Evolutionary conservation across 2,797 vertebrate species (phyloP), one percentile per base, ranked within the genome.

Genomic region (Sphenodon punctatus): DNA sequence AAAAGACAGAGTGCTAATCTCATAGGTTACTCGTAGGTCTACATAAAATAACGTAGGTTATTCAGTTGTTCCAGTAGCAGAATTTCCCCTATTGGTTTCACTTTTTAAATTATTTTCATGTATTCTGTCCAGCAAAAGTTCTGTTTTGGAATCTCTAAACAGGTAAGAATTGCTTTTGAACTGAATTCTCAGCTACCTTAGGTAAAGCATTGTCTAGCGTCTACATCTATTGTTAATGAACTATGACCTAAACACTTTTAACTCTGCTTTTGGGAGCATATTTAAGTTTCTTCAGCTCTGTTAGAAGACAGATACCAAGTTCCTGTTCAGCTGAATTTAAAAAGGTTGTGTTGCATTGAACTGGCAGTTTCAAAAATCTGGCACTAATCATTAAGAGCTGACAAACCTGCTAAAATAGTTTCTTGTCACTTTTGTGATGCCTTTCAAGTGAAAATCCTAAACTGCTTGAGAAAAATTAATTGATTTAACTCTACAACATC

Each of bases 61-160:
- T 78, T 78, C 68, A 84, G 23, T 75, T 74, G 20, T 83, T 86
- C 75, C 73, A 72, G 69, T 70, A 91, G 65, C 12, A 81, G 59
- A 88, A 60, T 27, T 72, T 58, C 41, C 48, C 84, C 89, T 86
- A 75, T 55, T 63, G 61, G 56, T 72, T 67, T 60, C 61, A 81
- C 56, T 74, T 89, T 83, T 64, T 86, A 89, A 71, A 48, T 71
- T 41, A 22, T 51, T 82, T 89, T 84, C 65, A 64, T 34, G 70
- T 39, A 11, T 75, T 78, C 43, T 84, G 30, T 78, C 72, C 51
- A 81, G 74, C 85, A 89, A 10, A 23, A 22, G 41, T 73, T 84
- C 67, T 81, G 87, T 88, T 79, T 75, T 80, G 69, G 73, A 86
- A 75, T 85, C 43, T 53, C 72, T 82, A 59, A 92, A 72, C 11